Conservation (phyloP, 2,797 vertebrate species). For the Apogon talboti region DNA sequence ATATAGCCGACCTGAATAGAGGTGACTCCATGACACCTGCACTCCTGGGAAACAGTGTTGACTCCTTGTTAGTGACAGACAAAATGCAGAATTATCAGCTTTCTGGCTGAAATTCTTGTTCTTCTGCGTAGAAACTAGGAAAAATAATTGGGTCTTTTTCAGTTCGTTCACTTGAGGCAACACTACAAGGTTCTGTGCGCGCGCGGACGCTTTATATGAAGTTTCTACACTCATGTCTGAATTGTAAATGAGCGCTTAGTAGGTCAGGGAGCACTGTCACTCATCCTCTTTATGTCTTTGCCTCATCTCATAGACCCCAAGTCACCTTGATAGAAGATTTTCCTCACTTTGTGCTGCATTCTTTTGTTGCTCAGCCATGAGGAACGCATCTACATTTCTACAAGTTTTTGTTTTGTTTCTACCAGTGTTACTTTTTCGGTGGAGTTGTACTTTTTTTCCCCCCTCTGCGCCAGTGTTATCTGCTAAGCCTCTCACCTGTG, state of each 20-base stretch:
- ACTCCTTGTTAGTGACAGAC: slow-evolving; percentile 11
- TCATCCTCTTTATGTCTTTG: background rate
- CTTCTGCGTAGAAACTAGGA: slow-evolving; percentile 2
- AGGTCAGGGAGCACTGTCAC: slow-evolving; percentile 23
- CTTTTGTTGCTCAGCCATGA: background rate
- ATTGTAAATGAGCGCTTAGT: slow-evolving; percentile 15
- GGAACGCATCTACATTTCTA: background rate
- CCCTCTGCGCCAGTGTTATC: slow-evolving; percentile 5
- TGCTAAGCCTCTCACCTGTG: slow-evolving; percentile 30
- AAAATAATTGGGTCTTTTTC: slow-evolving; percentile 20
- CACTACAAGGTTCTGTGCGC: background rate
- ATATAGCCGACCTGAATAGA: slow-evolving; percentile 4
- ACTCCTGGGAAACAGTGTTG: background rate
- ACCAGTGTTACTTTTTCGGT: background rate
- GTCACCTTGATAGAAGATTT: background rate
- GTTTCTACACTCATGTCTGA: slow-evolving; percentile 11
- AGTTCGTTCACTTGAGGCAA: background rate
- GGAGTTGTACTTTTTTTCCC: slow-evolving; percentile 14
- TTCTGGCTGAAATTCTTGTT: background rate
- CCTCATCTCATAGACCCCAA: slow-evolving; percentile 1
- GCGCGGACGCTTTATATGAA: too few species aligned
- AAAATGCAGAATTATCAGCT: slow-evolving; percentile 2
- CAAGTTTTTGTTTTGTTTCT: slow-evolving; percentile 14
- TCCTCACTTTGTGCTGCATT: background rate
- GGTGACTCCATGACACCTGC: background rate